Base-by-base conservation (phyloP, 64 coral and sea anemone species). In the Porites australiensis region DNA sequence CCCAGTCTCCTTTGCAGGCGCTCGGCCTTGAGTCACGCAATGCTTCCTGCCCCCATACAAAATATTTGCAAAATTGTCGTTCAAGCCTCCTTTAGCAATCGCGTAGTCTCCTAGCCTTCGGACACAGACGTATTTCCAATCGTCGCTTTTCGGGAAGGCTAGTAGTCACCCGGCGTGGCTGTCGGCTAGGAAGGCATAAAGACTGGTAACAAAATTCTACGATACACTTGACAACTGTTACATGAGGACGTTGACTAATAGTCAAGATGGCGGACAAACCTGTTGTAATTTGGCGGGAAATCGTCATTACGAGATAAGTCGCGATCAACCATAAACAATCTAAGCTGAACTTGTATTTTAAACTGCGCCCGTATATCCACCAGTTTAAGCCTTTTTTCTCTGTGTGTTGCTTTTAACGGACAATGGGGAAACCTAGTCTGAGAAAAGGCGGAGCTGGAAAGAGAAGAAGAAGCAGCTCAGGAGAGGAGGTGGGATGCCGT, bases 391-490 rank as follows among this genome's bases (percentile, higher is more conserved):
- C 52, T 52, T 3, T 13, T 12, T 13, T 64, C 0, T 50, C 11
- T 68, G 14, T 9, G 8, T 84, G 15, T 21, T 84, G 19, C 15
- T 16, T 4, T 7, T 44, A 82, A 7, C 64, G 59, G 5, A 7
- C 16, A n/a, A 84, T 84, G 81, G 81, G 81, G 5, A 84, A 84
- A 84, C 18, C 63, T 9, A 51, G 10, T 45, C 47, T 84, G 18
- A 52, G 16, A 0, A 84, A 69, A 49, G 63, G 27, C 1, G 27
- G 15, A 49, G 46, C 81, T 69, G 81, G 81, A 68, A 84, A 84
- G 37, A 66, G 81, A 65, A 50, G 44, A 84, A 84, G 81, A 22
- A 69, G 62, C 63, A 84, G 81, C 81, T 84, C 81, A 9, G 81
- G 69, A n/a, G 81, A 84, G 6, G 81, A 84, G 81, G 81, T 69